These are phyloP conservation scores for Tetranychus truncatus DNA, from an alignment of 2,888 invertebrate genomes.

Conservation along the genomic window DNA sequence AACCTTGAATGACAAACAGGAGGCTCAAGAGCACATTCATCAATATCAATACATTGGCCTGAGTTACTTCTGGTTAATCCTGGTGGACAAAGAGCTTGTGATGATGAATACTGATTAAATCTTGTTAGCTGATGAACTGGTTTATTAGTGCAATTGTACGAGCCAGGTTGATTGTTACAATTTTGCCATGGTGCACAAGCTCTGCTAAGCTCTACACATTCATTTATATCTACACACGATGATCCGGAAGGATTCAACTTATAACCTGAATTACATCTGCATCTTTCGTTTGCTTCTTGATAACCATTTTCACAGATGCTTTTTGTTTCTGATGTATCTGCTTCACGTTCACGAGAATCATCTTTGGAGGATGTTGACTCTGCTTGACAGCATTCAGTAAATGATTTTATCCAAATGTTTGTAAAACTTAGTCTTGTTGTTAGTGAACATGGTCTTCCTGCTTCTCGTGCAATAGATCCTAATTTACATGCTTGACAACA, in stretches of 20 bases:
- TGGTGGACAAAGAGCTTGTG: neutral
- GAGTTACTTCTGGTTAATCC: neutral
- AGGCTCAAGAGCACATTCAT: conserved; percentile 45
- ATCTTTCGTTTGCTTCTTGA: neutral
- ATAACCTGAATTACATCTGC: neutral
- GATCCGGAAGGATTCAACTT: neutral
- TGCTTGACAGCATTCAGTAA: neutral
- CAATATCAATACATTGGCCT: conserved; percentile 40
- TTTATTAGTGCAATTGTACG: neutral
- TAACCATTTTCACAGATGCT: neutral
- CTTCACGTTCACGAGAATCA: neutral
- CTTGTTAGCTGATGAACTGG: neutral
- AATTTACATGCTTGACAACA: conserved; percentile 48
- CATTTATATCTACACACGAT: conserved; percentile 22
- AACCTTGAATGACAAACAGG: conserved; percentile 33
- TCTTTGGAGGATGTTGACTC: neutral
- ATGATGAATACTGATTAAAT: neutral
- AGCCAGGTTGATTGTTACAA: neutral
- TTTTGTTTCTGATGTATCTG: neutral
- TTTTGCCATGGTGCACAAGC: neutral
- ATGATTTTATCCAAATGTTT: neutral
- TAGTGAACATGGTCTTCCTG: conserved; percentile 38
- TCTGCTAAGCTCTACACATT: conserved; percentile 19
- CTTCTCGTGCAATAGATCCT: conserved; percentile 43
- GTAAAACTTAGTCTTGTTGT: conserved; percentile 29